Conservation (phyloP, 2,888 invertebrate species). For the Xestobium rufovillosum region DNA sequence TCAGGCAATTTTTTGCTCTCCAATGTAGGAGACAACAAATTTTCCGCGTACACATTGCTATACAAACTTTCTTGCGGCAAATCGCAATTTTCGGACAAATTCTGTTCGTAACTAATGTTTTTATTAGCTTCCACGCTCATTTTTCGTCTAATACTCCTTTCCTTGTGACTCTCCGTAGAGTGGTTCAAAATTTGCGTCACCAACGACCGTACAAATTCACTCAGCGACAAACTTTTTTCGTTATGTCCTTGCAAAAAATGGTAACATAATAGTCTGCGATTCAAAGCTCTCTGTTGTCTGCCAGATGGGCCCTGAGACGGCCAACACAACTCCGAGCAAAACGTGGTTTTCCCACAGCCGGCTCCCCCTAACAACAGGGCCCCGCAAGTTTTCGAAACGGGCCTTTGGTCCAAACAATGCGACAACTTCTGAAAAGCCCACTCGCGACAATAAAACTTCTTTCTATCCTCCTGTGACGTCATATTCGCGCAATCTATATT, state of each 20-base stretch:
- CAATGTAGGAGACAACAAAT: constrained; percentile 29
- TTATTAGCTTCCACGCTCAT: constrained; percentile 31
- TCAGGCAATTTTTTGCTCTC: constrained; percentile 29
- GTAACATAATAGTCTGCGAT: constrained; percentile 73
- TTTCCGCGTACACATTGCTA: constrained; percentile 35
- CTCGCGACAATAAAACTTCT: constrained; percentile 83
- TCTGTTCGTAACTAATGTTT: constrained; percentile 29
- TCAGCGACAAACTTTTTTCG: constrained; percentile 75
- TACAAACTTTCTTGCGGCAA: constrained; percentile 34
- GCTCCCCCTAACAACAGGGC: constrained; percentile 82
- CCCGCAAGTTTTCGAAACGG: constrained; percentile 78
- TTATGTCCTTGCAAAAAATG: constrained; percentile 85
- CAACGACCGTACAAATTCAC: constrained; percentile 76
- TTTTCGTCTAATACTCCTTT: constrained; percentile 40
- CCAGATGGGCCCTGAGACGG: constrained; percentile 61
- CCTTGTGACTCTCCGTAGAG: constrained; percentile 47
- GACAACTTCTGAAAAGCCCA: constrained; percentile 94
- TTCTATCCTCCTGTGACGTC: constrained; percentile 51
- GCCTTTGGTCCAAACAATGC: constrained; percentile 83
- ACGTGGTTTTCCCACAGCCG: constrained; percentile 90
- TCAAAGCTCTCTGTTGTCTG: constrained; percentile 64
- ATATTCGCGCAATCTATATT: constrained; percentile 24
- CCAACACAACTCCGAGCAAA: constrained; percentile 71
- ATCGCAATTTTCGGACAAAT: constrained; percentile 29
- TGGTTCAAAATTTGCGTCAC: constrained; percentile 79